Evolutionary conservation across 2,113 vertebrate species (phyloP).

Genomic region (Vulpes lagopus): DNA sequence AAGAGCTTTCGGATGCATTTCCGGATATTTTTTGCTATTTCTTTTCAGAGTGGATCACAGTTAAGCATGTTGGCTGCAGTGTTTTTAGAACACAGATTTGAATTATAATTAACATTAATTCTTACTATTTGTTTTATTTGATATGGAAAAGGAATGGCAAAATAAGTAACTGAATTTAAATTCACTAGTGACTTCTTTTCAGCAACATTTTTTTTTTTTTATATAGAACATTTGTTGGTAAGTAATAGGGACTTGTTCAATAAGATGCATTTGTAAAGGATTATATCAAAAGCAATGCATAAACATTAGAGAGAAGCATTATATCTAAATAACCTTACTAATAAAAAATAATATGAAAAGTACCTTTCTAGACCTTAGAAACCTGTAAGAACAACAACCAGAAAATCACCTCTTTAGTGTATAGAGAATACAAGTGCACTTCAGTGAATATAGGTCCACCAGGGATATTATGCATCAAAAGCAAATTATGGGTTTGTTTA

Average conservation of each 20-base stretch:
- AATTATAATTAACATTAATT: constrained; percentile 52
- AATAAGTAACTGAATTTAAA: neutral
- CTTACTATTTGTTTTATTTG: neutral
- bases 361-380: neutral
- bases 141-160: neutral
- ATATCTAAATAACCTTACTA: neutral
- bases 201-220: neutral
- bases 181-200: neutral
- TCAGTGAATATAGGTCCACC: neutral
- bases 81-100: neutral
- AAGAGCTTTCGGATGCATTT: neutral
- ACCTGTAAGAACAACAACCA: neutral
- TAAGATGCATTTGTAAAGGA: neutral
- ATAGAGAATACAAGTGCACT: fast-evolving
- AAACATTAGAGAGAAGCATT: neutral
- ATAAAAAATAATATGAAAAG: constrained; percentile 15
- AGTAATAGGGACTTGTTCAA: neutral
- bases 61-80: neutral
- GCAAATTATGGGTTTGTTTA: neutral
- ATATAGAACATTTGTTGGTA: neutral
- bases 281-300: constrained; percentile 2
- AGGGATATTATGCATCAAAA: neutral
- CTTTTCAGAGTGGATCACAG: neutral
- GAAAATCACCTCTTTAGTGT: neutral
- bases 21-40: neutral